phyloP scores from a whole-genome alignment of 2,113 vertebrate species.

The Gopherus evgoodei region DNA sequence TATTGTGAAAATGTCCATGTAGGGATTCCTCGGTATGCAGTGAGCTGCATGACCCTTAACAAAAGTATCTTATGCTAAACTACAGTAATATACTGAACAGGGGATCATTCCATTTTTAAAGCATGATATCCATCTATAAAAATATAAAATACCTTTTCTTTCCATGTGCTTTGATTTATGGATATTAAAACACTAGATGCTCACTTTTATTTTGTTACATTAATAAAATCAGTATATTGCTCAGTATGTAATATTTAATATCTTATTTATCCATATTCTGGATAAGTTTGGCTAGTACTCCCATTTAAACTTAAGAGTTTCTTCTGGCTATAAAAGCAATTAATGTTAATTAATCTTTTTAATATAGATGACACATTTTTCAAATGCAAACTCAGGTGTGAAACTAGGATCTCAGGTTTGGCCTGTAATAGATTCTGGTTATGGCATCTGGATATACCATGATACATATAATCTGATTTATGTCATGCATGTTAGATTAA shows the following conservation, averaged over 20 bases:
- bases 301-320: neutral
- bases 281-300: neutral
- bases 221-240: neutral
- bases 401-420: neutral
- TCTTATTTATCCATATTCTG: neutral
- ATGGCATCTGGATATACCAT: neutral
- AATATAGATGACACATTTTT: neutral
- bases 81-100: neutral
- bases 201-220: neutral
- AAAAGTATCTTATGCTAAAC: neutral
- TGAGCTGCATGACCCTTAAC: neutral
- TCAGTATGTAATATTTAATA: neutral
- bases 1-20: neutral
- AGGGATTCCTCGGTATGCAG: neutral
- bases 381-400: neutral
- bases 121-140: neutral
- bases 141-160: neutral
- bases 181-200: neutral
- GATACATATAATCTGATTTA: neutral
- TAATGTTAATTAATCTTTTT: neutral
- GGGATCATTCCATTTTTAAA: neutral
- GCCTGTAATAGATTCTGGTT: rapidly evolving
- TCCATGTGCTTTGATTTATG: neutral
- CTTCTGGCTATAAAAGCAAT: neutral
- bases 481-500: rapidly evolving